A percentile compares a stretch with the other conserved stretches of the same genome.
Conservation (phyloP, 1,140 invertebrate species). For the Drosophila elegans region DNA sequence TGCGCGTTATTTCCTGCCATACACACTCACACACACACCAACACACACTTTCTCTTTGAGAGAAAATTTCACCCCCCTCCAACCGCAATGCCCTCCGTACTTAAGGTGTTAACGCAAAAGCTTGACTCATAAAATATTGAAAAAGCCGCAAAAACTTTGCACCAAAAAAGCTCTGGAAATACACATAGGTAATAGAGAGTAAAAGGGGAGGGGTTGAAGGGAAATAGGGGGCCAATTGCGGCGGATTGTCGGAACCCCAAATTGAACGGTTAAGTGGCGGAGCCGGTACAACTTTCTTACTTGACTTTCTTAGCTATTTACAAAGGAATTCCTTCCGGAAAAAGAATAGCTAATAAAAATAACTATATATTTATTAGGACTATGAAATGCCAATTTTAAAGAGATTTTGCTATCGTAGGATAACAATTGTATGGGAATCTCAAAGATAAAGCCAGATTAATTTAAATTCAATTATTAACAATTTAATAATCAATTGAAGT, state of each 20-base stretch:
- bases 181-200: slow-evolving; percentile 33
- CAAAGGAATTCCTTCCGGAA: too few species aligned
- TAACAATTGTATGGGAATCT: too few species aligned
- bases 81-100: slow-evolving; percentile 78
- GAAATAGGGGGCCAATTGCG: slow-evolving; percentile 6
- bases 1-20: slow-evolving; percentile 80
- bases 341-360: too few species aligned
- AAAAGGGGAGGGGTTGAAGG: neutral
- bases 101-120: slow-evolving; percentile 83
- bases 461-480: too few species aligned
- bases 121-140: slow-evolving; percentile 85
- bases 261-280: slow-evolving; percentile 70
- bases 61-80: neutral
- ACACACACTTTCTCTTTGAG: neutral
- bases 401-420: too few species aligned
- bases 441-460: too few species aligned
- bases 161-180: slow-evolving; percentile 63
- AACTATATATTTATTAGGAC: too few species aligned
- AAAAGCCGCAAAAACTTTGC: slow-evolving; percentile 84
- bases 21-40: slow-evolving; percentile 46
- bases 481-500: too few species aligned
- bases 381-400: too few species aligned
- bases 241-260: slow-evolving; percentile 50
- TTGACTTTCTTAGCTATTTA: slow-evolving; percentile 24
- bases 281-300: slow-evolving; percentile 46